These are phyloP conservation scores for Eretmodus cyanostictus DNA, from an alignment of 2,113 vertebrate species.

Conservation along the genomic window DNA sequence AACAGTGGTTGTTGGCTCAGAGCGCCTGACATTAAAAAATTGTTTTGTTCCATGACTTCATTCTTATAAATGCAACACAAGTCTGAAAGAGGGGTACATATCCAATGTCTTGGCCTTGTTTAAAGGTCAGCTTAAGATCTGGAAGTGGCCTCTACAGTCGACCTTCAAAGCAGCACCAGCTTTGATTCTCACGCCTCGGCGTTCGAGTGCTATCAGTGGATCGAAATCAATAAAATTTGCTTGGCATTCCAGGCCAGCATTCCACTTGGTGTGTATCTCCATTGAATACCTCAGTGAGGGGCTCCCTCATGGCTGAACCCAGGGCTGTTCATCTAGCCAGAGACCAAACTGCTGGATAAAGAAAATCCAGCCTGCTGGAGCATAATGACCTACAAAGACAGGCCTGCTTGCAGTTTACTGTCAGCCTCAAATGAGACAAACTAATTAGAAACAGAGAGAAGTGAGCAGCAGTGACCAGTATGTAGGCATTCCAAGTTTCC, in stretches of 20 bases:
- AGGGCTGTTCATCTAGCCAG: not conserved
- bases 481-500: conserved; percentile 40
- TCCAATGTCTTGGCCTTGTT: not conserved
- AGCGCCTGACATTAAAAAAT: not conserved
- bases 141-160: not conserved
- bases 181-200: not conserved
- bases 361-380: conserved; percentile 9
- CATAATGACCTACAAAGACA: conserved; percentile 17
- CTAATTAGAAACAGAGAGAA: conserved; percentile 58
- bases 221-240: not conserved
- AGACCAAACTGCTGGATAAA: not conserved
- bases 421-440: conserved; percentile 25
- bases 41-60: not conserved
- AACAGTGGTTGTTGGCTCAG: not conserved
- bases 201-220: not conserved
- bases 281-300: not conserved
- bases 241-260: not conserved
- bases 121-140: not conserved
- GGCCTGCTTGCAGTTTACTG: conserved; percentile 29
- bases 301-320: not conserved
- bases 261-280: not conserved
- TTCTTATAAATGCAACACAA: not conserved
- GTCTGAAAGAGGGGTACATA: not conserved
- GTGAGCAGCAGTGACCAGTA: not conserved
- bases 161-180: not conserved